Evolutionary conservation across 2,113 vertebrate genomes (phyloP).

Genomic region (Antechinus stuartii): DNA sequence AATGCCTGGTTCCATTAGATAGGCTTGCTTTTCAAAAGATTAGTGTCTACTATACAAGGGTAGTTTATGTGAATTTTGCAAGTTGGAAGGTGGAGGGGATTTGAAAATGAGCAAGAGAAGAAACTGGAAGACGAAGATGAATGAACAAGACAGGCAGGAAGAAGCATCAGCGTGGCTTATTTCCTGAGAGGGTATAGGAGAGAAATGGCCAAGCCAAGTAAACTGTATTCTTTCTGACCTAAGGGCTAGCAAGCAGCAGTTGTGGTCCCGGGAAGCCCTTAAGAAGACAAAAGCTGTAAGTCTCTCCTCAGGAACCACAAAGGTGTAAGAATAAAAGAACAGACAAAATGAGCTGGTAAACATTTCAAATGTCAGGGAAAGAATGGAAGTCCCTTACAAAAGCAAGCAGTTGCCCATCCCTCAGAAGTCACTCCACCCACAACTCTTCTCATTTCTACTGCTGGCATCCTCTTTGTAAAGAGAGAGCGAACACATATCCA

Average conservation of each 20-base stretch:
- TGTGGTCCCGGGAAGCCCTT: neutral
- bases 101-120: slow-evolving; percentile 24
- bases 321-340: neutral
- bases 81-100: slow-evolving; percentile 31
- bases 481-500: neutral
- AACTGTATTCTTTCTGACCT: neutral
- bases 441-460: neutral
- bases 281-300: slow-evolving; percentile 18
- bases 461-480: slow-evolving; percentile 12
- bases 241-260: neutral
- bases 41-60: neutral
- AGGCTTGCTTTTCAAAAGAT: slow-evolving; percentile 6
- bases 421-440: neutral
- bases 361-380: neutral
- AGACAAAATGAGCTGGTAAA: neutral
- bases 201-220: neutral
- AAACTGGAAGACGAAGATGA: neutral
- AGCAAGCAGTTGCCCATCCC: neutral
- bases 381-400: neutral
- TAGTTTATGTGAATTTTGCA: slow-evolving; percentile 36
- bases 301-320: slow-evolving; percentile 19
- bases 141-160: neutral
- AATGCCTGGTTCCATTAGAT: neutral
- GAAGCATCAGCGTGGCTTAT: neutral
- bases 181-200: neutral